Conservation (phyloP, 2,113 vertebrate species). For the Gracilinanus agilis region DNA sequence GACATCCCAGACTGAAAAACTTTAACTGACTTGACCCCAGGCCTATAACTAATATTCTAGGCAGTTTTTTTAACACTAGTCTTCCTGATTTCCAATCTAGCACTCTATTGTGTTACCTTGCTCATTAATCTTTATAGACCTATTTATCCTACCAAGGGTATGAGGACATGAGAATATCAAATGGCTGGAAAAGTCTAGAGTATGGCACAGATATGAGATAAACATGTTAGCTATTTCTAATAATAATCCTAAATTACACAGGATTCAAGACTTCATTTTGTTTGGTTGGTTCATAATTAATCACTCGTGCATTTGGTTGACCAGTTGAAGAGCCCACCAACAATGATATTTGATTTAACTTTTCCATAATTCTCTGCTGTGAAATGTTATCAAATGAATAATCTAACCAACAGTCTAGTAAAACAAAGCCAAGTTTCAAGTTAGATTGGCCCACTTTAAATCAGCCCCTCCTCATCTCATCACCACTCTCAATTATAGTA, state of each 20-base stretch:
- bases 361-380: background rate
- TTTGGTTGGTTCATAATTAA: background rate
- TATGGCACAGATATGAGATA: background rate
- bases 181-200: background rate
- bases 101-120: background rate
- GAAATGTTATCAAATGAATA: conserved; percentile 40
- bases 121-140: background rate
- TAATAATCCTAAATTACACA: background rate
- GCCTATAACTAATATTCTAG: background rate
- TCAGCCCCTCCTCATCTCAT: background rate
- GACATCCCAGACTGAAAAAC: background rate
- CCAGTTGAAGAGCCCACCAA: background rate
- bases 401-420: background rate
- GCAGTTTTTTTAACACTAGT: background rate
- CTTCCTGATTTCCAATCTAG: background rate
- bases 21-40: background rate
- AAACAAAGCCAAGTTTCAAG: background rate
- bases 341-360: background rate
- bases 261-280: background rate
- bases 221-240: background rate
- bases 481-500: background rate
- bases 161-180: background rate
- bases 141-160: background rate
- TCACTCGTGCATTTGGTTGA: background rate
- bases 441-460: background rate